phyloP scores from a whole-genome alignment of 2,113 vertebrate species.

The Carassius gibelio region DNA sequence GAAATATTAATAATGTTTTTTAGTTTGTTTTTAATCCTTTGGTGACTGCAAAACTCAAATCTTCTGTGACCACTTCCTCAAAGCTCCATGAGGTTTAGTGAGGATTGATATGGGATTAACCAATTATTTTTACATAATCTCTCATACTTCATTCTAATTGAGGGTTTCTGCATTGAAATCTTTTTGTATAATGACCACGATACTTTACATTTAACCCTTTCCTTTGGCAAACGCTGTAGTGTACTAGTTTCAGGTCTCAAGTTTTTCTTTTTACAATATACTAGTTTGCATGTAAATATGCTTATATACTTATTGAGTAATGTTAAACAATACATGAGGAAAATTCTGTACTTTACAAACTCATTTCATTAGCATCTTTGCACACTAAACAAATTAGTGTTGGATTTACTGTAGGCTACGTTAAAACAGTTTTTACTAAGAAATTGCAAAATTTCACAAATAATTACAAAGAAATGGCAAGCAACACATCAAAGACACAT shows the following conservation, averaged over 20 bases:
- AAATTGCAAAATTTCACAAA: too few species aligned
- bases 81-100: not conserved
- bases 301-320: not conserved
- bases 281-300: not conserved
- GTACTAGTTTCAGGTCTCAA: not conserved
- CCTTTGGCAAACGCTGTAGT: not conserved
- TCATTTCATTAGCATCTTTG: not conserved
- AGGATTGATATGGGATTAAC: not conserved
- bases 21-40: slow-evolving; percentile 1
- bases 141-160: not conserved
- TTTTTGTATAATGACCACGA: not conserved
- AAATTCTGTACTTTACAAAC: too few species aligned
- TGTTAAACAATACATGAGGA: not conserved
- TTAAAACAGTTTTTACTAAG: too few species aligned
- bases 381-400: too few species aligned
- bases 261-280: not conserved
- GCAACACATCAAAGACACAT: too few species aligned
- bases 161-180: not conserved
- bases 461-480: too few species aligned
- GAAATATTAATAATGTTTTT: slow-evolving; percentile 5
- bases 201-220: not conserved
- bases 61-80: not conserved
- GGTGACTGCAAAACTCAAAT: not conserved
- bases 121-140: slow-evolving; percentile 9
- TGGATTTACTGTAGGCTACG: too few species aligned